phyloP scores from a whole-genome alignment of 2,797 vertebrate species.

The Masticophis lateralis region DNA sequence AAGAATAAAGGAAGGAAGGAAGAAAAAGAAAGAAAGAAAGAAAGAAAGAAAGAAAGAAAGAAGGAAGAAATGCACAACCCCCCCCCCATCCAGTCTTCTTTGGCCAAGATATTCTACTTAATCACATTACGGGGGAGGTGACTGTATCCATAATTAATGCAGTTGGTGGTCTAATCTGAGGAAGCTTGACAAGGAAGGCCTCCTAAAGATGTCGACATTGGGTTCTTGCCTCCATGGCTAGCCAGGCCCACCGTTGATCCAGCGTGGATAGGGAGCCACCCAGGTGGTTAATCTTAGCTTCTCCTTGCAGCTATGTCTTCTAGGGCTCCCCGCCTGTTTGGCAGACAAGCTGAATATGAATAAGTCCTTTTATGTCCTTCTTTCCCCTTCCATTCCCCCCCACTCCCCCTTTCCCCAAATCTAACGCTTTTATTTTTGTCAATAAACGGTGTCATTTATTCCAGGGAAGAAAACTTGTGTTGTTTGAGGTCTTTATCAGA shows the following conservation, averaged over 20 bases:
- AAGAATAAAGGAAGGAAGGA: no score
- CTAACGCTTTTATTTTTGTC: conserved; percentile 79
- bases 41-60: neutral
- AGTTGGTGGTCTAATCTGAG: conserved; percentile 52
- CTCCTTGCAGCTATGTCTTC: conserved; percentile 54
- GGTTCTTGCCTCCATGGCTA: conserved; percentile 45
- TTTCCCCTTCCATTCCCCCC: neutral
- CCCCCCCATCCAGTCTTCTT: neutral
- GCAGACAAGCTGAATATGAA: conserved; percentile 68
- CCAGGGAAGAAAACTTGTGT: conserved; percentile 79
- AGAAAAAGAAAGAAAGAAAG: neutral
- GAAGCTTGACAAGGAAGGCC: conserved; percentile 43
- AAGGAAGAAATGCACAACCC: neutral
- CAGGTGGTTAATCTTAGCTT: conserved; percentile 53
- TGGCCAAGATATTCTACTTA: conserved; percentile 36
- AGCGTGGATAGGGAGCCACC: conserved; percentile 51
- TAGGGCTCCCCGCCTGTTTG: conserved; percentile 24
- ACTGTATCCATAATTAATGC: conserved; percentile 60
- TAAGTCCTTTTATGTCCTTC: conserved; percentile 70
- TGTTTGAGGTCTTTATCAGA: conserved; percentile 86
- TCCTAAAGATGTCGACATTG: conserved; percentile 53
- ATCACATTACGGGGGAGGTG: conserved; percentile 45
- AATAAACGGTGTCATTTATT: conserved; percentile 83
- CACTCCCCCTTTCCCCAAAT: conserved; percentile 47
- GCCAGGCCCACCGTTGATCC: conserved; percentile 40